phyloP scores from a whole-genome alignment of 2,113 vertebrate species.

The Raja brachyura region DNA sequence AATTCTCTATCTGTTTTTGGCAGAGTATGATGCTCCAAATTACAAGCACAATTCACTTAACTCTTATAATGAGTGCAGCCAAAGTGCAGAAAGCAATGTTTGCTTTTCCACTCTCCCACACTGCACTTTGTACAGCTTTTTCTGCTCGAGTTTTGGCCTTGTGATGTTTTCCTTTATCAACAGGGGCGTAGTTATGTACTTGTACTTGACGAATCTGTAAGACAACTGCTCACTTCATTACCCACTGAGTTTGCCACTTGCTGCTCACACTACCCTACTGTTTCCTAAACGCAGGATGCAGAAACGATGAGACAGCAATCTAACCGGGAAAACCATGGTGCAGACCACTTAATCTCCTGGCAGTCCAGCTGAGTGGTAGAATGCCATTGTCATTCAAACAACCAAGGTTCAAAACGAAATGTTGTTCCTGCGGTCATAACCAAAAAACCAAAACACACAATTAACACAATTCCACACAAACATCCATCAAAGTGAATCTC shows the following conservation, averaged over 20 bases:
- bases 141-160: neutral
- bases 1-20: neutral
- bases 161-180: neutral
- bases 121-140: neutral
- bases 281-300: neutral
- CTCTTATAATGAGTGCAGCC: neutral
- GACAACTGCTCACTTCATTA: neutral
- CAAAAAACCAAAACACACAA: too few species aligned
- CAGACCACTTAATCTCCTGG: neutral
- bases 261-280: neutral
- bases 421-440: too few species aligned
- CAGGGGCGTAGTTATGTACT: neutral
- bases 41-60: neutral
- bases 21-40: neutral
- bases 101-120: neutral
- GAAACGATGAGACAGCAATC: neutral
- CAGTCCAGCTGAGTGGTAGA: too few species aligned
- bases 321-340: neutral
- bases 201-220: neutral
- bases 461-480: too few species aligned
- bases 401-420: too few species aligned
- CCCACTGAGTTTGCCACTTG: neutral
- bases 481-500: too few species aligned
- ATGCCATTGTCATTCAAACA: too few species aligned
- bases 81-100: neutral